Percentiles rank a stretch among this genome's conserved stretches.
These are phyloP conservation scores for Lochmaea crataegi DNA, from an alignment of 2,888 invertebrate genomes.

Conservation along the genomic window DNA sequence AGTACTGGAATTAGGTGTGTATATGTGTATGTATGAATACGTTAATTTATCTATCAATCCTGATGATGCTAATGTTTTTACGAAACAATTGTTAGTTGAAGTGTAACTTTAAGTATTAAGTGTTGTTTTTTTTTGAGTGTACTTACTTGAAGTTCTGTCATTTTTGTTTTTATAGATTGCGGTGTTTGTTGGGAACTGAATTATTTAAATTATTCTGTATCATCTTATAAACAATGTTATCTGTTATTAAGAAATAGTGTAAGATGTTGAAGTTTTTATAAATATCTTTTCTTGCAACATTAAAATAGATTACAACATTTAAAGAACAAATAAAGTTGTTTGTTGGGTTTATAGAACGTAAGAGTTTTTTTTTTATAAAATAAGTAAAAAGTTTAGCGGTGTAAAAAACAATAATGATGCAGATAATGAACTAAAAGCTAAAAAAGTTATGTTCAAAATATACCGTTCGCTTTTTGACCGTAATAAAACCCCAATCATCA, in stretches of 20 bases:
- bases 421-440: too few relatives aligned
- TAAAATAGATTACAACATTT: slow-evolving; percentile 2
- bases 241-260: not conserved
- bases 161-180: slow-evolving; percentile 2
- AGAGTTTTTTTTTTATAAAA: too few relatives aligned
- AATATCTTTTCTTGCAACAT: not conserved
- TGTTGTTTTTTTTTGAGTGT: not conserved
- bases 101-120: not conserved
- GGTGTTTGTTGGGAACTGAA: not conserved
- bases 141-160: slow-evolving; percentile 22
- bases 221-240: not conserved
- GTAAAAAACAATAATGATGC: too few relatives aligned
- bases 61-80: too few relatives aligned
- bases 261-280: not conserved
- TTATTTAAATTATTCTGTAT: not conserved
- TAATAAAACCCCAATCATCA: too few relatives aligned
- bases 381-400: too few relatives aligned
- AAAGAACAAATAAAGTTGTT: not conserved
- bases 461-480: too few relatives aligned
- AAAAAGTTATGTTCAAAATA: too few relatives aligned
- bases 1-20: too few relatives aligned
- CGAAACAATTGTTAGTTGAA: too few relatives aligned
- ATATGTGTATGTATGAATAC: too few relatives aligned
- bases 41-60: too few relatives aligned
- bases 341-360: not conserved